Evolutionary conservation across 1,140 invertebrate genomes (phyloP).

Genomic region (Andricus grossulariae): DNA sequence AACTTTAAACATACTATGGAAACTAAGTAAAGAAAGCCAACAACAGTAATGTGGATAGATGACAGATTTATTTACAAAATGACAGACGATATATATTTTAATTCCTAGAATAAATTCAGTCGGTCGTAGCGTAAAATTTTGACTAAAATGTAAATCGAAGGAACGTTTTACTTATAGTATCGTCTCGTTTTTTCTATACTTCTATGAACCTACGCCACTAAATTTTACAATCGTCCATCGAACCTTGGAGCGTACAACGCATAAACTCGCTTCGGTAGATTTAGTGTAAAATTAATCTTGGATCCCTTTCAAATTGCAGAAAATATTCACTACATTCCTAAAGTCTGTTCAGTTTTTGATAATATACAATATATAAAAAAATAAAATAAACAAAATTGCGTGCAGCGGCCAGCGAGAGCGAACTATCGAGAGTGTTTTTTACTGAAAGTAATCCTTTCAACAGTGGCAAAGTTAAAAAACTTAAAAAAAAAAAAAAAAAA

Average conservation of each 20-base stretch:
- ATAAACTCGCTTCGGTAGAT: background rate
- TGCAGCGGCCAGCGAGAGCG: conserved; percentile 1
- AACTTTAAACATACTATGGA: too few relatives aligned
- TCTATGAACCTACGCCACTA: background rate
- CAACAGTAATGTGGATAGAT: background rate
- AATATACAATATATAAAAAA: conserved; percentile 30
- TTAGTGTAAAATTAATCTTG: background rate
- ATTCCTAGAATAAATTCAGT: conserved; percentile 26
- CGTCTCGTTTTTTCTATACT: conserved; percentile 2
- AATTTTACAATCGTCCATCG: conserved; percentile 2
- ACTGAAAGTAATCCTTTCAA: conserved; percentile 7
- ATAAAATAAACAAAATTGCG: conserved; percentile 32
- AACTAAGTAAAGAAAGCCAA: background rate
- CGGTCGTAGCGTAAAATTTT: conserved; percentile 6
- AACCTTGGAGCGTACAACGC: conserved; percentile 22
- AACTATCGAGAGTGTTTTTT: background rate
- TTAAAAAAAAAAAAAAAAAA: background rate
- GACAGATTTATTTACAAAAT: conserved; percentile 22
- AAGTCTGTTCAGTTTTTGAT: background rate
- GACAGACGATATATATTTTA: conserved; percentile 15
- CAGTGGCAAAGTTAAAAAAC: conserved; percentile 1
- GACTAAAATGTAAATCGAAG: conserved; percentile 15
- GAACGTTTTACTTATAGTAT: conserved; percentile 15
- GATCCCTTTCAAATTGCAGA: conserved; percentile 8
- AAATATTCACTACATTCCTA: background rate